A percentile compares a stretch with the other conserved stretches of the same genome.
Conservation (phyloP, 2,888 invertebrate species). For the Leucania comma region DNA sequence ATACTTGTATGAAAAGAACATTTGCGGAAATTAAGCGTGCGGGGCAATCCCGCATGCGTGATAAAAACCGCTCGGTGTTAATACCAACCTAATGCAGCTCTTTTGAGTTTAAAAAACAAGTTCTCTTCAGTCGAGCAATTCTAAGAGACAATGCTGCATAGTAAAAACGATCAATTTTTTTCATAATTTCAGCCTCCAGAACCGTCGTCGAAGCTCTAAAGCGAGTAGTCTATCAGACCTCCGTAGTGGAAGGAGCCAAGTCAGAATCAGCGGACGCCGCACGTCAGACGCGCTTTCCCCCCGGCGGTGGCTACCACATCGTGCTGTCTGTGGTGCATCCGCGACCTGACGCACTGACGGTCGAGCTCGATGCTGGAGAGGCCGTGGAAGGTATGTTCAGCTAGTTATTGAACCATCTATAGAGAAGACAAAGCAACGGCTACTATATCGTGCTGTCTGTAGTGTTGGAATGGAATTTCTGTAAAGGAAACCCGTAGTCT, state of each 20-base stretch:
- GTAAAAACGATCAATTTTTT: neutral
- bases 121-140: too few relatives aligned
- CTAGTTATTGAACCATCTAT: too few relatives aligned
- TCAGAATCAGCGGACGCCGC: conserved; percentile 78
- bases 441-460: too few relatives aligned
- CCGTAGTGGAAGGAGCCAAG: conserved; percentile 80
- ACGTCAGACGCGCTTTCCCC: conserved; percentile 82
- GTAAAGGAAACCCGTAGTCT: too few relatives aligned
- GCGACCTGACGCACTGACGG: conserved; percentile 93
- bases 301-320: conserved; percentile 85
- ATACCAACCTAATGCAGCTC: too few relatives aligned
- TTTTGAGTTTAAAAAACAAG: too few relatives aligned
- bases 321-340: conserved; percentile 96
- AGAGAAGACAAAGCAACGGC: too few relatives aligned
- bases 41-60: too few relatives aligned
- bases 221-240: conserved; percentile 89
- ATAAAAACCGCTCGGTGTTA: too few relatives aligned
- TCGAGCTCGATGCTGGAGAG: conserved; percentile 93
- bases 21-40: too few relatives aligned
- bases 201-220: conserved; percentile 89
- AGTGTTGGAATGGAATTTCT: too few relatives aligned
- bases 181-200: conserved; percentile 79
- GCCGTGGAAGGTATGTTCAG: conserved; percentile 91
- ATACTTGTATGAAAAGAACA: too few relatives aligned
- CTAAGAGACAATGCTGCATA: neutral